Percentiles rank a stretch among this genome's conserved stretches.
These are phyloP conservation scores for Polypedilum vanderplanki DNA, from an alignment of 1,140 invertebrate species.

Conservation along the genomic window DNA sequence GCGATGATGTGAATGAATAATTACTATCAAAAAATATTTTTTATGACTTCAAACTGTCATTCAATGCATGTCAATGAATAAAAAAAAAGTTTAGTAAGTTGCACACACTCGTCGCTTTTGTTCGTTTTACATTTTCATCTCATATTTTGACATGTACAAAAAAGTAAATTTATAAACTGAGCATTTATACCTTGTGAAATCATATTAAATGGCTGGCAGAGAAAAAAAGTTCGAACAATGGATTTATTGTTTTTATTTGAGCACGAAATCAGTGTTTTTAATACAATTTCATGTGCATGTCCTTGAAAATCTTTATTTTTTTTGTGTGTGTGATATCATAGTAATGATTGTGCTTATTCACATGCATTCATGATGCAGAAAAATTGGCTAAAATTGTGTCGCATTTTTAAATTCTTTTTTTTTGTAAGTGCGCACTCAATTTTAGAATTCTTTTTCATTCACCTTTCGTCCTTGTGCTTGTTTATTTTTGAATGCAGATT, in stretches of 20 bases:
- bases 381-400: not conserved
- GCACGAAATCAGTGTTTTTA: not conserved
- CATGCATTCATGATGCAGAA: slow-evolving; percentile 11
- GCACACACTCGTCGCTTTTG: not conserved
- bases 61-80: not conserved
- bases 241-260: slow-evolving; percentile 3
- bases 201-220: slow-evolving; percentile 12
- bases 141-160: not conserved
- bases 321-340: not conserved
- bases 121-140: not conserved
- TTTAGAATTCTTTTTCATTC: not conserved
- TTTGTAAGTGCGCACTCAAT: not conserved
- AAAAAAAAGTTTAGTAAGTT: not conserved
- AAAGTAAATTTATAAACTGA: not conserved
- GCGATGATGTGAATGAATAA: not conserved
- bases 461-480: not conserved
- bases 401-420: not conserved
- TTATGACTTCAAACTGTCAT: not conserved
- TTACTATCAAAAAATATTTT: not conserved
- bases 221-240: not conserved
- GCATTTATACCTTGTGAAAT: not conserved
- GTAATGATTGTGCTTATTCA: not conserved
- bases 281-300: not conserved
- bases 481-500: not conserved
- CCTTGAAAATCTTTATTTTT: not conserved